A percentile compares a stretch with the other conserved stretches of the same genome.
Conservation (phyloP, 1,140 invertebrate species). For the Apis mellifera region Amel_HAv3.1 CM009934.2:11659501-11660000, state of each 20-base stretch:
- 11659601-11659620: too few species aligned
- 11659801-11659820: too few species aligned
- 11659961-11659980: conserved; percentile 23
- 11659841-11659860: conserved; percentile 36
- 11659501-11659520: too few species aligned
- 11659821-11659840: not conserved
- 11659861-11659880: conserved; percentile 18
- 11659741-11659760: not conserved
- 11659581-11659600: not conserved
- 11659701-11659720: not conserved
- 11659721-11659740: too few species aligned
- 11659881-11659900: conserved; percentile 22
- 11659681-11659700: not conserved
- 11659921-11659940: conserved; percentile 31
- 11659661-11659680: not conserved
- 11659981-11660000: conserved; percentile 46
- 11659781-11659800: not conserved
- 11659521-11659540: too few species aligned
- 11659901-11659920: conserved; percentile 42
- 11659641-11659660: not conserved
- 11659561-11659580: too few species aligned
- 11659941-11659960: not conserved
- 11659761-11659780: conserved; percentile 1
- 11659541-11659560: not conserved
- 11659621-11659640: too few species aligned